A percentile compares a stretch with the other conserved stretches of the same genome.
These are phyloP conservation scores for Eleutherodactylus coqui DNA, from an alignment of 2,797 vertebrate species.

Conservation along the genomic window DNA sequence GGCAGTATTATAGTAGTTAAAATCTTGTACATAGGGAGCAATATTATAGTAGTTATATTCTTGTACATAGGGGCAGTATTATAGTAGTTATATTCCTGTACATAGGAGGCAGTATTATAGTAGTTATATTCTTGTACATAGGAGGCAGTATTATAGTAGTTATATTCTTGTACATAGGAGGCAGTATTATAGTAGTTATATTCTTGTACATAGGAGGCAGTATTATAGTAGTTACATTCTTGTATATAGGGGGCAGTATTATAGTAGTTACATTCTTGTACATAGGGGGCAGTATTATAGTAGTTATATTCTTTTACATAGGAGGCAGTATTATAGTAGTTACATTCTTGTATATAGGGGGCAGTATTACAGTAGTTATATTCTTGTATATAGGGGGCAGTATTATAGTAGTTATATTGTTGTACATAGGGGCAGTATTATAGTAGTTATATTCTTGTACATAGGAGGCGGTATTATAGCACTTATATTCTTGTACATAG, in stretches of 20 bases:
- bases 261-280: slow-evolving; percentile 25
- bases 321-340: neutral
- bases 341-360: neutral
- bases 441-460: neutral
- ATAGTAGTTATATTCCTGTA: too few species aligned
- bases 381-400: too few species aligned
- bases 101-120: slow-evolving; percentile 12
- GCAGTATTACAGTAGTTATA: too few species aligned
- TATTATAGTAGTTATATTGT: too few species aligned
- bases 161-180: slow-evolving; percentile 8
- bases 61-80: too few species aligned
- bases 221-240: slow-evolving; percentile 23
- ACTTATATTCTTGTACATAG: neutral
- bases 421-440: too few species aligned
- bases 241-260: neutral
- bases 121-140: neutral
- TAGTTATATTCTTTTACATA: slow-evolving; percentile 2
- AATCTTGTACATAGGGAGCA: too few species aligned
- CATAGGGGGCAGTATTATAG: neutral
- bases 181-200: slow-evolving; percentile 25
- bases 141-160: slow-evolving; percentile 13
- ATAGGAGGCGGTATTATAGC: neutral
- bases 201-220: slow-evolving; percentile 8
- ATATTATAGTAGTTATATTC: too few species aligned
- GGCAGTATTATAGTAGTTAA: too few species aligned